Base-by-base conservation (phyloP, 1,140 invertebrate species). In the Cotesia typhae region DNA sequence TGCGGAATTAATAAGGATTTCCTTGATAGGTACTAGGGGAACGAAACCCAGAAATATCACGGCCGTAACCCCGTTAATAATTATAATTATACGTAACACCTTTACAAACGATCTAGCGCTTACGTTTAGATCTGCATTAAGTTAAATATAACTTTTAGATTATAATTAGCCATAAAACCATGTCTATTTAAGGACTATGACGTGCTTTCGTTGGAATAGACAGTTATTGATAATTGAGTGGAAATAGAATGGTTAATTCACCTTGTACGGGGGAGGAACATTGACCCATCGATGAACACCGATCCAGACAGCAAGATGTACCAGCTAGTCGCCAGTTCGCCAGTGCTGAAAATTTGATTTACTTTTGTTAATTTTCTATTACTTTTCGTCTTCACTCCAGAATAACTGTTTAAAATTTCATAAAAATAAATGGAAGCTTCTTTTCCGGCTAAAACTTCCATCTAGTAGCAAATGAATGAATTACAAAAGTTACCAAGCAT, bases 201-300 rank as follows among this genome's bases (percentile, higher is more conserved):
- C 6, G 10, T 0, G 5, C 6, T 10, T 47, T 47, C 10, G 41
- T 10, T 47, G 5, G 6, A 47, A 47, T 47, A 9, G 1, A 47
- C 10, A 47, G 41, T 9, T 47, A 47, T 3, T 1, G 5, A 6
- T 47, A 0, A 6, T 47, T 47, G 41, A 47, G 12, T n/a, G 53
- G 5, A 55, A 12, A 17, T n/a, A 55, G 5, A 55, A 59, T 6
- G 9, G 28, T 9, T 7, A 28, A 59, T 3, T 59, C 9, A 96
- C 94, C 94, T 94, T 87, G 92, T 92, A 76, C 93, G 87, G 4
- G 94, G 94, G 69, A 95, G 87, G 80, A 93, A 95, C 93, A 96
- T 95, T 69, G 92, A 93, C 71, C 93, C 93, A 86, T 95, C 94
- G 83, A 96, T 96, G 88, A 95, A 95, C n/a, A 95, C 94, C 3